Conservation (phyloP, 2,888 invertebrate species). For the Clostera curtula region DNA sequence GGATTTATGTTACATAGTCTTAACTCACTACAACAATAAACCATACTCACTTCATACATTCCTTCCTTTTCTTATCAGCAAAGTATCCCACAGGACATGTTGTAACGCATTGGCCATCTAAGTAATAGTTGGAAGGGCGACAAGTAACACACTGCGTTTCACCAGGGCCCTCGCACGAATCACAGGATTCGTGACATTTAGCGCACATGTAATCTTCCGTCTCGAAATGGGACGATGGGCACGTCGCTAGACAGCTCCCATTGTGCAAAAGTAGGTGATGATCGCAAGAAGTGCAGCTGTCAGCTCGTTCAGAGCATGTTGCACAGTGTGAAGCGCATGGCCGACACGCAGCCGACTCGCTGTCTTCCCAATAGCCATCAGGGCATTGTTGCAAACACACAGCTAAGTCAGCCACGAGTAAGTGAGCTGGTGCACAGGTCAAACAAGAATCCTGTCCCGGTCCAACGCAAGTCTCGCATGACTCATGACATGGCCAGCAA, state of each 20-base stretch:
- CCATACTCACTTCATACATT: slow-evolving; percentile 79
- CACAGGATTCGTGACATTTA: slow-evolving; percentile 85
- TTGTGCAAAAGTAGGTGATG: slow-evolving; percentile 89
- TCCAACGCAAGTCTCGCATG: slow-evolving; percentile 92
- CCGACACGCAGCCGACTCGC: slow-evolving; percentile 83
- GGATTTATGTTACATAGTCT: too few relatives aligned
- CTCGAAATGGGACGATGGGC: slow-evolving; percentile 87
- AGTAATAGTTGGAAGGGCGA: slow-evolving; percentile 80
- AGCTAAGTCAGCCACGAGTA: slow-evolving; percentile 87
- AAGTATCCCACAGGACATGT: slow-evolving; percentile 84
- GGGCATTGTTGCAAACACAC: slow-evolving; percentile 92
- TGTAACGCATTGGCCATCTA: slow-evolving; percentile 81
- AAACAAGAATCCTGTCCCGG: slow-evolving; percentile 90
- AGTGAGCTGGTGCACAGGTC: slow-evolving; percentile 88
- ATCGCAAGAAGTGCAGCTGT: slow-evolving; percentile 90
- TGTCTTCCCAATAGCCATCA: slow-evolving; percentile 90
- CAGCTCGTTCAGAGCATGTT: slow-evolving; percentile 87
- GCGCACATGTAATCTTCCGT: slow-evolving; percentile 91
- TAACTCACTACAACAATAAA: neutral
- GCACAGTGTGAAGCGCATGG: slow-evolving; percentile 91
- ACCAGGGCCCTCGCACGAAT: slow-evolving; percentile 85
- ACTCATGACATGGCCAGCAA: slow-evolving; percentile 92
- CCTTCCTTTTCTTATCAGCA: slow-evolving; percentile 84
- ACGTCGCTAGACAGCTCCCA: slow-evolving; percentile 87
- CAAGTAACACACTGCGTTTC: slow-evolving; percentile 89